These are phyloP conservation scores for Malacoctenus gilli DNA, from an alignment of 2,797 vertebrate genomes.

Conservation along the genomic window DNA sequence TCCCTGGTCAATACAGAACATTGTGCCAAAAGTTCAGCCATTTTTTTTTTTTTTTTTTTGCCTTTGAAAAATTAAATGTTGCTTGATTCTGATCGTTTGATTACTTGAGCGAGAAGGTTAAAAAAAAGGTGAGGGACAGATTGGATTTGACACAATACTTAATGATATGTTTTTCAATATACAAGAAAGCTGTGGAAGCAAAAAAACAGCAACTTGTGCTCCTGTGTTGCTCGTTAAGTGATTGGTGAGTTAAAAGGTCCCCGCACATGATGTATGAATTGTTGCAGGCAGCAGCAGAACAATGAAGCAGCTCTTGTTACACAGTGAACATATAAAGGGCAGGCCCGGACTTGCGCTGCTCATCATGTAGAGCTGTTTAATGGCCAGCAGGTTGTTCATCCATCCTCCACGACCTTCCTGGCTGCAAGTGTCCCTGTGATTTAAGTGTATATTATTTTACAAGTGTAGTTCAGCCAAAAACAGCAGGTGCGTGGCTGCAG, in stretches of 20 bases:
- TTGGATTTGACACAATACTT: too few species aligned
- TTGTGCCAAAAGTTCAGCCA: constrained; percentile 5
- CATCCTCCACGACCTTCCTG: constrained; percentile 13
- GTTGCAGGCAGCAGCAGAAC: constrained; percentile 30
- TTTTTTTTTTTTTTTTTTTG: constrained; percentile 4
- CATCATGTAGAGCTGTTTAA: constrained; percentile 57
- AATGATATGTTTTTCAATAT: too few species aligned
- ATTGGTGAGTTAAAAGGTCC: constrained; percentile 44
- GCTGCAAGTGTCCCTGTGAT: constrained; percentile 35
- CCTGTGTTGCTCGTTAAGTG: constrained; percentile 22
- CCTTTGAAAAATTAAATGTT: too few species aligned
- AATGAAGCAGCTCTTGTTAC: constrained; percentile 68
- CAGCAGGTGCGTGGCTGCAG: neutral
- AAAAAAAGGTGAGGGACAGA: neutral
- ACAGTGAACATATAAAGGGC: constrained; percentile 58
- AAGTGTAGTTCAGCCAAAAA: constrained; percentile 10
- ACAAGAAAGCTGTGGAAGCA: too few species aligned
- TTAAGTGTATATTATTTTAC: constrained; percentile 34
- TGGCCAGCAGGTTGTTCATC: constrained; percentile 37
- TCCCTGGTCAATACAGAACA: constrained; percentile 13
- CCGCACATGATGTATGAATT: constrained; percentile 37
- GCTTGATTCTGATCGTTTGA: too few species aligned
- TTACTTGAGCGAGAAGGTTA: neutral
- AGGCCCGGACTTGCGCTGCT: constrained; percentile 72
- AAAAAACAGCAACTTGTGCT: neutral